These are phyloP conservation scores for Spodoptera frugiperda DNA, from an alignment of 1,140 invertebrate species.

Conservation along the genomic window DNA sequence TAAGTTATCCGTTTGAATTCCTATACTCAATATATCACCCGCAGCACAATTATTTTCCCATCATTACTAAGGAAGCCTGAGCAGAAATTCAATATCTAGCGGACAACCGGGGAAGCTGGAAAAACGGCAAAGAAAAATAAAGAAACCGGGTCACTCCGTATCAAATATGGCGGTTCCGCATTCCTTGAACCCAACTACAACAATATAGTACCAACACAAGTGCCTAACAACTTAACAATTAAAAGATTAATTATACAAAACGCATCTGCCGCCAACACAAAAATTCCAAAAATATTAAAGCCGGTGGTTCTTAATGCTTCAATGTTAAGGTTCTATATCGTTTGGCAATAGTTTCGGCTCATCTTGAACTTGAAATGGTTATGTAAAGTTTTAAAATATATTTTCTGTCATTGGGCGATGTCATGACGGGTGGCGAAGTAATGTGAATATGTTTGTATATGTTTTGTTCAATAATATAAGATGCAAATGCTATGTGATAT, in stretches of 20 bases:
- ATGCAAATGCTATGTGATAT: too few relatives aligned
- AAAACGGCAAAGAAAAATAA: not conserved
- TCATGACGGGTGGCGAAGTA: not conserved
- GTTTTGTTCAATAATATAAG: not conserved
- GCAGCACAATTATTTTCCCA: not conserved
- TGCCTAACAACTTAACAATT: conserved; percentile 18
- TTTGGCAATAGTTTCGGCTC: conserved; percentile 3
- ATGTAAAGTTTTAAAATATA: conserved; percentile 34
- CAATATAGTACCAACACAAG: not conserved
- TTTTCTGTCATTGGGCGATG: conserved; percentile 4
- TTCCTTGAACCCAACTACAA: not conserved
- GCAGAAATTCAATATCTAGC: not conserved
- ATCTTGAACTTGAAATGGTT: conserved; percentile 49
- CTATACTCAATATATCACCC: not conserved
- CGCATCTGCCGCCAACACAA: conserved; percentile 37
- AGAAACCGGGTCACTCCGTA: not conserved
- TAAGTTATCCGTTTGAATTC: too few relatives aligned
- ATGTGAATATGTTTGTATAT: not conserved
- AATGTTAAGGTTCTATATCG: not conserved
- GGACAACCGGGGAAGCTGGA: not conserved
- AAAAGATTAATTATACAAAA: conserved; percentile 33
- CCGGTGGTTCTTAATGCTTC: not conserved
- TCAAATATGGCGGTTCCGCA: not conserved
- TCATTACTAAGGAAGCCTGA: not conserved
- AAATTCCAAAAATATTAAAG: conserved; percentile 7